Conservation (phyloP, 2,888 invertebrate species). For the Portevinia maculata region DNA sequence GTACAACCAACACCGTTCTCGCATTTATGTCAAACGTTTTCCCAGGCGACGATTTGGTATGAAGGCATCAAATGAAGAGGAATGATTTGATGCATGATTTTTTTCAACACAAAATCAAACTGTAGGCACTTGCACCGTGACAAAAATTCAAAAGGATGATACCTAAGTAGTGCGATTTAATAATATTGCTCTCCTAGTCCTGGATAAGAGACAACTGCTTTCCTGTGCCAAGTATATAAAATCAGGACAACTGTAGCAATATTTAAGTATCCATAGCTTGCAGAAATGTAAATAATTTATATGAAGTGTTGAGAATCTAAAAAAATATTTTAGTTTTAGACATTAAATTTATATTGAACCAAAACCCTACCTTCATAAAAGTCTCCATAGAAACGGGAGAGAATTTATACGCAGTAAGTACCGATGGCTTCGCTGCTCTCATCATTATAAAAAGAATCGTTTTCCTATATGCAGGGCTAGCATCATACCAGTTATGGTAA, state of each 20-base stretch:
- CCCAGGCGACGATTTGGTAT: no score
- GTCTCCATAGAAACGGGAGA: constrained; percentile 78
- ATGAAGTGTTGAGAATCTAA: constrained; percentile 58
- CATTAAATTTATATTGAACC: no score
- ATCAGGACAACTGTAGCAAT: neutral
- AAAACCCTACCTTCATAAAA: constrained; percentile 77
- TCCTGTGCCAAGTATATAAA: neutral
- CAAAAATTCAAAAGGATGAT: no score
- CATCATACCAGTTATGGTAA: constrained; percentile 80
- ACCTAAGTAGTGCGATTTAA: no score
- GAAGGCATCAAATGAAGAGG: no score
- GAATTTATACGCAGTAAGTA: constrained; percentile 77
- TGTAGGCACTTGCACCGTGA: no score
- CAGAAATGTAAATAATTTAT: constrained; percentile 78
- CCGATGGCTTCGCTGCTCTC: constrained; percentile 76
- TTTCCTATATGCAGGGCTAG: constrained; percentile 77
- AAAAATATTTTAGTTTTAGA: neutral
- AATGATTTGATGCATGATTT: no score
- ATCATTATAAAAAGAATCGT: constrained; percentile 79
- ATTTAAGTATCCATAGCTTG: constrained; percentile 67
- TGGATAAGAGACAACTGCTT: no score
- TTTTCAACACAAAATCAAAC: no score
- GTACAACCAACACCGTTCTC: no score
- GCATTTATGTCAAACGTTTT: no score
- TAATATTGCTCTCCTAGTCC: no score